phyloP scores from a whole-genome alignment of 1,140 invertebrate genomes.

The Nomia melanderi region DNA sequence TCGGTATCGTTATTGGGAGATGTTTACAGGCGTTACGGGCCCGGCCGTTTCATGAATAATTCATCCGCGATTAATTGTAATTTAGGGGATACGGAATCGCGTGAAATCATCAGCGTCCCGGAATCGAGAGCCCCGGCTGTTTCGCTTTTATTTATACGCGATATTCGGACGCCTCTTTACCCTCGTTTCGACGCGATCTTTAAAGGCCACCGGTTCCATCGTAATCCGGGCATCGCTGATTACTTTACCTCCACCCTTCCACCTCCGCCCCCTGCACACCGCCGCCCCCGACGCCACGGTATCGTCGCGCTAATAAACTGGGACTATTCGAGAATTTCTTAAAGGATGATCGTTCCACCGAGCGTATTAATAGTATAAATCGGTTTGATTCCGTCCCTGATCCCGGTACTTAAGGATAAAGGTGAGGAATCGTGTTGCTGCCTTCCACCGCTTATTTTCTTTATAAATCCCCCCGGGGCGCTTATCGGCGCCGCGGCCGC shows the following conservation, averaged over 20 bases:
- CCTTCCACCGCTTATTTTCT: no score
- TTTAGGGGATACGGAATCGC: constrained; percentile 19
- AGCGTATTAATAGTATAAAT: neutral
- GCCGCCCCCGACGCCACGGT: no score
- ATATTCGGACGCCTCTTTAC: neutral
- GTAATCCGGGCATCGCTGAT: neutral
- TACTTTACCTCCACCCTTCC: no score
- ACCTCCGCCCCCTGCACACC: no score
- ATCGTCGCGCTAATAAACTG: neutral
- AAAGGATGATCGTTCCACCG: neutral
- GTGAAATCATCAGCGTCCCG: neutral
- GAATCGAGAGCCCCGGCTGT: neutral
- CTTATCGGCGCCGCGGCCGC: no score
- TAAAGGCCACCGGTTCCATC: neutral
- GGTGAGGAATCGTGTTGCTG: no score
- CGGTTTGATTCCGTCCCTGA: neutral
- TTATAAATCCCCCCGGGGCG: no score
- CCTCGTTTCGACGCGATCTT: neutral
- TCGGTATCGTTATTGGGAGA: constrained; percentile 51
- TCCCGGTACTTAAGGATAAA: no score
- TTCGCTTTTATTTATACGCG: constrained; percentile 14
- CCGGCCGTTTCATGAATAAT: constrained; percentile 53
- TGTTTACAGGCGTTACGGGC: constrained; percentile 43
- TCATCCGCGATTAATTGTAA: constrained; percentile 42
- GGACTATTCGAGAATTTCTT: neutral